These are phyloP conservation scores for Halocaridina rubra DNA, from an alignment of 2,888 invertebrate genomes.

Conservation along the genomic window DNA sequence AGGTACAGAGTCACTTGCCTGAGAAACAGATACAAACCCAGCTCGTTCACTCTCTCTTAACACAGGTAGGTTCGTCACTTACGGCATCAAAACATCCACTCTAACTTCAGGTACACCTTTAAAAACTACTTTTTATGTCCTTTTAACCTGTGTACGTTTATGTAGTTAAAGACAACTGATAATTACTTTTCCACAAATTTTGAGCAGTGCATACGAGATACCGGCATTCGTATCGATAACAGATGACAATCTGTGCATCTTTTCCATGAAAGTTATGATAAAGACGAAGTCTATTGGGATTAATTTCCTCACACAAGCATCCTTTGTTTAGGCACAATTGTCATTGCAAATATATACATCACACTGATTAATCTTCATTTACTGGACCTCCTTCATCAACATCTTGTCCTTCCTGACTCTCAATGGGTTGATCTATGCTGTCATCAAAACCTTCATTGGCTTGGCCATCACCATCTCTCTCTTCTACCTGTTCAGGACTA, in stretches of 20 bases:
- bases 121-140: too few species aligned
- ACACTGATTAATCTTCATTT: constrained; percentile 40
- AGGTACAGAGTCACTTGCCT: constrained; percentile 53
- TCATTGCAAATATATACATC: too few species aligned
- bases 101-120: constrained; percentile 26
- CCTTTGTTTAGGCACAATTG: constrained; percentile 28
- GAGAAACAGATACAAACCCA: constrained; percentile 28
- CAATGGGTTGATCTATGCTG: constrained; percentile 8
- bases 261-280: neutral
- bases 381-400: constrained; percentile 4
- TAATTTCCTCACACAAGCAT: neutral
- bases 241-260: neutral
- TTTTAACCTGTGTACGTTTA: too few species aligned
- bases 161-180: too few species aligned
- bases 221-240: neutral
- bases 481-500: neutral
- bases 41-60: neutral
- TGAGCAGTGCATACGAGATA: neutral
- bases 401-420: neutral
- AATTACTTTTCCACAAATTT: neutral
- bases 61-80: constrained; percentile 45
- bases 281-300: neutral
- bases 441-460: constrained; percentile 34
- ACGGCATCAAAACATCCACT: constrained; percentile 22
- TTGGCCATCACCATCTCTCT: constrained; percentile 27